phyloP scores from a whole-genome alignment of 2,113 vertebrate species.

The Zosterops borbonicus region DNA sequence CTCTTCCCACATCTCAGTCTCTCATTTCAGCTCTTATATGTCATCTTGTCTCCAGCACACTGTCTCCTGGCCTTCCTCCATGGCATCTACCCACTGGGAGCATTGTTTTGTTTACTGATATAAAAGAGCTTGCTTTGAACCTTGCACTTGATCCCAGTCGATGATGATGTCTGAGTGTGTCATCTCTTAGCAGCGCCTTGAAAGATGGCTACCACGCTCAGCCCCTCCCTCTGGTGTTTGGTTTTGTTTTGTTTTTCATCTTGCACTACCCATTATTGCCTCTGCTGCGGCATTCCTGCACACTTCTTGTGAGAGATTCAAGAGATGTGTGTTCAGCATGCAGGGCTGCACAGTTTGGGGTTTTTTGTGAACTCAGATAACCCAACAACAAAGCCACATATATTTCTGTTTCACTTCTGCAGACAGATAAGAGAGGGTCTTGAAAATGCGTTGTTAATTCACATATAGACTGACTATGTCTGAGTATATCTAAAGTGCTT shows the following conservation, averaged over 20 bases:
- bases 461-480: neutral
- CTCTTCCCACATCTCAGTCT: neutral
- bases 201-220: neutral
- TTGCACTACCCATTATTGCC: neutral
- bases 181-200: neutral
- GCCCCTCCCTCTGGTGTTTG: neutral
- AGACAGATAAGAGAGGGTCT: neutral
- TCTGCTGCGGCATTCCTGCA: neutral
- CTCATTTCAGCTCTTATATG: neutral
- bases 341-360: neutral
- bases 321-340: neutral
- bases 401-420: neutral
- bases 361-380: neutral
- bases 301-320: neutral
- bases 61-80: neutral
- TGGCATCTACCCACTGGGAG: neutral
- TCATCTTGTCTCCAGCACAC: neutral
- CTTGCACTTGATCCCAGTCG: neutral
- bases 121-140: neutral
- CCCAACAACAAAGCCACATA: fast-evolving
- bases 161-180: neutral
- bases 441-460: neutral
- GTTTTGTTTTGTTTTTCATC: neutral
- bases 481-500: neutral
- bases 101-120: neutral